Conservation (phyloP, 2,113 vertebrate genomes). For the Procavia capensis region DNA sequence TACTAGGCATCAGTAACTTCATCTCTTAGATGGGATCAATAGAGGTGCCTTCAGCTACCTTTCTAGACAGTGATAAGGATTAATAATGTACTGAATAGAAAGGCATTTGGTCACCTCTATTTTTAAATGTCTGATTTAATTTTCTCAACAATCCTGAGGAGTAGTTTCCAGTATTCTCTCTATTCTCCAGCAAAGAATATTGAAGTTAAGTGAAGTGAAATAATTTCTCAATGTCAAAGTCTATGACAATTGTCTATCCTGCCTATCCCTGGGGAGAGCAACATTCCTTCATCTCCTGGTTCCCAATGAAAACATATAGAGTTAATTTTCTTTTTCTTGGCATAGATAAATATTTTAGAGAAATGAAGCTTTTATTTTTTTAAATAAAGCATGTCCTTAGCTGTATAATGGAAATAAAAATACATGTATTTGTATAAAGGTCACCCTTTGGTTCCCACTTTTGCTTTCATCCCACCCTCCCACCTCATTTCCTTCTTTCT, state of each 20-base stretch:
- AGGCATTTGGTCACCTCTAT: not conserved
- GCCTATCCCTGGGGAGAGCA: not conserved
- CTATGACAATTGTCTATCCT: not conserved
- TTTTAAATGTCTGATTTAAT: constrained; percentile 45
- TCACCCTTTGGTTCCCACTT: not conserved
- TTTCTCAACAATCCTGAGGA: not conserved
- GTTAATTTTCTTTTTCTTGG: not conserved
- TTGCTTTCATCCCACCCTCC: not conserved
- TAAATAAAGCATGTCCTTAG: not conserved
- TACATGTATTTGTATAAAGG: not conserved
- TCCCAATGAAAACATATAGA: not conserved
- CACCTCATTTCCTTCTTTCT: not conserved
- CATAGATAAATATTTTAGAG: not conserved
- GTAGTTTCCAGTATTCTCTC: not conserved
- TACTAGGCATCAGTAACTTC: not conserved
- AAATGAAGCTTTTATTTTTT: not conserved
- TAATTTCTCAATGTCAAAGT: not conserved
- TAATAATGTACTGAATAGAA: not conserved
- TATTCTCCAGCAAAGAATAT: not conserved
- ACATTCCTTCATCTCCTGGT: not conserved
- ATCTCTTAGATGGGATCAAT: not conserved
- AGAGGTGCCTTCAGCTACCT: not conserved
- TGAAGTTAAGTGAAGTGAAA: not conserved
- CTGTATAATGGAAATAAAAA: constrained; percentile 17
- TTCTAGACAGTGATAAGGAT: not conserved